Percentiles rank a stretch among this genome's conserved stretches.
Evolutionary conservation across 2,797 vertebrate species (phyloP).

Genomic region (Chloroceryle amazona): DNA sequence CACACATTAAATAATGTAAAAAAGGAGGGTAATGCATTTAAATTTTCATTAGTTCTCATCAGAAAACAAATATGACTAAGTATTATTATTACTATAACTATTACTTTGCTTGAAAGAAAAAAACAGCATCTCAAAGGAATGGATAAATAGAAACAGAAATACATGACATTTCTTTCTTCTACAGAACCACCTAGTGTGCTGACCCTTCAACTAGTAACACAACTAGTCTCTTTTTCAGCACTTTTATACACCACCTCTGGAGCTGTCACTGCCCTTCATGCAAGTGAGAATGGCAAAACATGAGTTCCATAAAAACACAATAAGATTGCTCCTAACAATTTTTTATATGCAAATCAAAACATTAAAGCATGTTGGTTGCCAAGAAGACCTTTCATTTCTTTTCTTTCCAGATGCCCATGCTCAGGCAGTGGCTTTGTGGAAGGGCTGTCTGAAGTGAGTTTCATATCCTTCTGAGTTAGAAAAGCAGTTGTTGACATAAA

Average conservation of each 20-base stretch:
- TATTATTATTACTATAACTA: neutral
- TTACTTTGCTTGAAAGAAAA: neutral
- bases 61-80: neutral
- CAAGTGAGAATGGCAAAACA: neutral
- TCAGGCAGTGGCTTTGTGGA: neutral
- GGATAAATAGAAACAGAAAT: neutral
- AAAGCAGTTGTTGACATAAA: neutral
- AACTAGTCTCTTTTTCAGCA: neutral
- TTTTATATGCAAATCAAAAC: neutral
- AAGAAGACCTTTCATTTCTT: neutral
- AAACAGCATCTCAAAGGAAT: neutral
- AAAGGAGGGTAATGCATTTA: neutral
- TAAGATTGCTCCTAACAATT: neutral
- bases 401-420: neutral
- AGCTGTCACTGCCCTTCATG: neutral
- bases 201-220: neutral
- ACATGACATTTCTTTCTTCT: neutral
- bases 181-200: neutral
- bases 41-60: neutral
- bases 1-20: neutral
- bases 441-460: neutral
- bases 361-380: neutral
- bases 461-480: neutral
- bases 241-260: neutral
- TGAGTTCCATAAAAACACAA: neutral